phyloP scores from a whole-genome alignment of 2,888 invertebrate species.

The Coecobrya sp. region DNA sequence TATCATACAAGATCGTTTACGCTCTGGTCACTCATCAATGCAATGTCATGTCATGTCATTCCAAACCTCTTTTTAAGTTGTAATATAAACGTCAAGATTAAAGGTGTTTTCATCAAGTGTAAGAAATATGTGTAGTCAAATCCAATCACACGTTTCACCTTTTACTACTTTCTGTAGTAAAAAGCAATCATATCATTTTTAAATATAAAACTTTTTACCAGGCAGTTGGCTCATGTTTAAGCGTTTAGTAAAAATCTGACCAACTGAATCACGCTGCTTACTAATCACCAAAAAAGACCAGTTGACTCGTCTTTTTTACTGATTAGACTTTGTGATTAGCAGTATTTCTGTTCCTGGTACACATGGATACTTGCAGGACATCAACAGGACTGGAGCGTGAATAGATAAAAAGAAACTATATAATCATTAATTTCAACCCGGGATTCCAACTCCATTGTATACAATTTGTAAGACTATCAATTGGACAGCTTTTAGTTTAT shows the following conservation, averaged over 20 bases:
- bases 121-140: too few relatives aligned
- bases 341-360: too few relatives aligned
- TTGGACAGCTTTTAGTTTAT: neutral
- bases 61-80: constrained; percentile 18
- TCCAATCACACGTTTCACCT: too few relatives aligned
- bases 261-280: neutral
- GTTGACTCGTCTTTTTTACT: neutral
- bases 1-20: constrained; percentile 2
- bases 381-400: too few relatives aligned
- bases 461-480: neutral
- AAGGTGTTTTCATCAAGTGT: too few relatives aligned
- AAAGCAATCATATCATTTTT: neutral
- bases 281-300: neutral
- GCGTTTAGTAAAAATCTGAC: neutral
- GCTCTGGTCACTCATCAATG: neutral
- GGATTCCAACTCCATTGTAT: neutral
- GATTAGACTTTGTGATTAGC: too few relatives aligned
- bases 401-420: too few relatives aligned
- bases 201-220: neutral
- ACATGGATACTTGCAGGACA: too few relatives aligned
- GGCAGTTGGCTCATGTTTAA: neutral
- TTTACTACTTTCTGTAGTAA: neutral
- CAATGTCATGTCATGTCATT: constrained; percentile 29
- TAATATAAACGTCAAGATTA: constrained; percentile 19
- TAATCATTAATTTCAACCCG: neutral